Evolutionary conservation across 2,797 vertebrate species (phyloP).

Genomic region (Acanthopagrus latus): DNA sequence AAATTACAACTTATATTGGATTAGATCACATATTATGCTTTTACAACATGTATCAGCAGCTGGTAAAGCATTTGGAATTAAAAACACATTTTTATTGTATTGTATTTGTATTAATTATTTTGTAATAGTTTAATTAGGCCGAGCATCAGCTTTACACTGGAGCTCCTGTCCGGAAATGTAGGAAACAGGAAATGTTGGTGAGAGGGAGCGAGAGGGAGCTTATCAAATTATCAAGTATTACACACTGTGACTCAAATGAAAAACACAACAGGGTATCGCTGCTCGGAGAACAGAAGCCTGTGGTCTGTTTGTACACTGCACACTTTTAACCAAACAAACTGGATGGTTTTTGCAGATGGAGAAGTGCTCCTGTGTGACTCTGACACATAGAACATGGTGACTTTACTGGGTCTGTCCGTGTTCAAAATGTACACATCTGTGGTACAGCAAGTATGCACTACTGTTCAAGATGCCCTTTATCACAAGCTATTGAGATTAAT

Average conservation of each 20-base stretch:
- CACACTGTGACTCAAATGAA: conserved; percentile 86
- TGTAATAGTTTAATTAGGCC: not conserved
- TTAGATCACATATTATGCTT: too few species aligned
- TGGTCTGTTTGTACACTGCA: conserved; percentile 6
- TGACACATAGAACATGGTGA: not conserved
- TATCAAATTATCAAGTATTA: conserved; percentile 80
- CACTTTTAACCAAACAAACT: conserved; percentile 21
- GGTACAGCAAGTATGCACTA: not conserved
- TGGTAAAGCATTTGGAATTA: not conserved
- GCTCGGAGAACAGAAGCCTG: conserved; percentile 66
- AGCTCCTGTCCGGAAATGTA: not conserved
- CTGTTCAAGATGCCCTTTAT: conserved; percentile 15
- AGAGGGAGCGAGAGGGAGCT: conserved; percentile 38
- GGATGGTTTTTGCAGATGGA: conserved; percentile 11
- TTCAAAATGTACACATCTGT: not conserved
- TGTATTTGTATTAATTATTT: not conserved
- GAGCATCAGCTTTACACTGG: conserved; percentile 19
- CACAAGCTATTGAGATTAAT: not conserved
- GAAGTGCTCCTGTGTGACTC: conserved; percentile 1
- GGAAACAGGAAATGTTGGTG: conserved; percentile 18
- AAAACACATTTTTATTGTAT: not conserved
- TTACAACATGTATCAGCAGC: conserved; percentile 8
- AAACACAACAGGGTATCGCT: conserved; percentile 79
- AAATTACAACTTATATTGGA: too few species aligned
- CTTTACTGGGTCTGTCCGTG: not conserved